phyloP scores from a whole-genome alignment of 2,888 invertebrate genomes.

The Cremastinae sp. region DNA sequence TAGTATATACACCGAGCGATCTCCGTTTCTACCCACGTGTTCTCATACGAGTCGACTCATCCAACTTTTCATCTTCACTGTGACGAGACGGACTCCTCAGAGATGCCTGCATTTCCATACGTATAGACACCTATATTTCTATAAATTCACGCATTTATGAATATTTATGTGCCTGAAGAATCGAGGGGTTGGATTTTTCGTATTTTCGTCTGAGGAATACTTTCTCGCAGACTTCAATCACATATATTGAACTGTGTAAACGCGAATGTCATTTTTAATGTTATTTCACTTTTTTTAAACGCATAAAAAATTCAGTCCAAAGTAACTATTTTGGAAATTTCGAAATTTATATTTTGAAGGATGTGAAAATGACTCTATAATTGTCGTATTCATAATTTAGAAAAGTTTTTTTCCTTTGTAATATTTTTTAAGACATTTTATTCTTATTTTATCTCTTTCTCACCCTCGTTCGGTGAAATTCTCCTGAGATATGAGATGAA shows the following conservation, averaged over 20 bases:
- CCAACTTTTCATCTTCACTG: conserved; percentile 41
- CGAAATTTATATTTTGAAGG: no score
- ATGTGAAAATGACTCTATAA: no score
- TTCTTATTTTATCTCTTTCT: conserved; percentile 10
- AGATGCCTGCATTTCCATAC: conserved; percentile 1
- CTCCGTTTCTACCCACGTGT: conserved; percentile 62
- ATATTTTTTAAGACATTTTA: no score
- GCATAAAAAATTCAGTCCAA: no score
- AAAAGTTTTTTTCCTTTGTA: neutral
- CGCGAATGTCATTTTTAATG: no score
- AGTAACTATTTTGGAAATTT: no score
- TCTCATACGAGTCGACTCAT: conserved; percentile 41
- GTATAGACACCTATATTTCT: neutral
- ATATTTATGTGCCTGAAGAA: neutral
- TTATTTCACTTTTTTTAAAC: no score
- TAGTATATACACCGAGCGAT: conserved; percentile 72
- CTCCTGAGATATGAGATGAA: conserved; percentile 21
- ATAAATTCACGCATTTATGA: neutral
- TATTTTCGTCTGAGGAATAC: neutral
- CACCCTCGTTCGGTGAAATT: conserved; percentile 26
- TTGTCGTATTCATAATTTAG: no score
- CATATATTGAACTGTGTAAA: no score
- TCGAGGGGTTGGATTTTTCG: neutral
- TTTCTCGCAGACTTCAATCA: no score
- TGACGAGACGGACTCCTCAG: conserved; percentile 39